Conservation (phyloP, 2,888 invertebrate species). For the Xylota sylvarum region DNA sequence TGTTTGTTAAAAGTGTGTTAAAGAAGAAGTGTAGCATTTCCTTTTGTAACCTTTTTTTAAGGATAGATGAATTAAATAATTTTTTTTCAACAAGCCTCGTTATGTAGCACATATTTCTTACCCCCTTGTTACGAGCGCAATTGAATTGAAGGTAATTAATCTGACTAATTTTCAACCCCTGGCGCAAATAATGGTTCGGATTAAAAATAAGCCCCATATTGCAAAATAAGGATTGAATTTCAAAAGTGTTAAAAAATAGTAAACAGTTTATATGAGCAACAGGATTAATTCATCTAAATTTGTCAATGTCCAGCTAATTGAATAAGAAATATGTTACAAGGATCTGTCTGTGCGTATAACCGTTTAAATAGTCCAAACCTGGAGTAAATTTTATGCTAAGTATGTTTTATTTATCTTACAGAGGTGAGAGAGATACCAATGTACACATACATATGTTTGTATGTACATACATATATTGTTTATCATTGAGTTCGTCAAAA, state of each 20-base stretch:
- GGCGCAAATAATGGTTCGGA: not conserved
- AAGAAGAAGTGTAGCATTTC: not conserved
- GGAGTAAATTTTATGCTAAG: not conserved
- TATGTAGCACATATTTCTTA: not conserved
- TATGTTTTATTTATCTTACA: not conserved
- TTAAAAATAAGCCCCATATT: not conserved
- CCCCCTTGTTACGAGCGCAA: not conserved
- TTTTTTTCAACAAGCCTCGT: not conserved
- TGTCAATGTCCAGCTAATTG: not conserved
- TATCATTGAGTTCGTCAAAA: too few relatives aligned
- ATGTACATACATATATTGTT: too few relatives aligned
- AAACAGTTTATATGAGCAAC: not conserved
- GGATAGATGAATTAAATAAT: not conserved
- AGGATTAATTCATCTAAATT: not conserved
- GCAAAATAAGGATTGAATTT: not conserved
- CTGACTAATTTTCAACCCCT: not conserved
- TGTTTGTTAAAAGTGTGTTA: conserved; percentile 1
- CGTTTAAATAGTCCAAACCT: not conserved
- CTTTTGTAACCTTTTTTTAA: not conserved
- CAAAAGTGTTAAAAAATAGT: not conserved
- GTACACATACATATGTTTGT: too few relatives aligned
- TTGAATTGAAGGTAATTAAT: conserved; percentile 10
- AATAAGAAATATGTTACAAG: not conserved
- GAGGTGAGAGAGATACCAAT: not conserved
- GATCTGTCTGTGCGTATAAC: not conserved